Evolutionary conservation across 2,113 vertebrate genomes (phyloP), one percentile per base, ranked within the genome.

Genomic region (Illadopsis cleaveri): DNA sequence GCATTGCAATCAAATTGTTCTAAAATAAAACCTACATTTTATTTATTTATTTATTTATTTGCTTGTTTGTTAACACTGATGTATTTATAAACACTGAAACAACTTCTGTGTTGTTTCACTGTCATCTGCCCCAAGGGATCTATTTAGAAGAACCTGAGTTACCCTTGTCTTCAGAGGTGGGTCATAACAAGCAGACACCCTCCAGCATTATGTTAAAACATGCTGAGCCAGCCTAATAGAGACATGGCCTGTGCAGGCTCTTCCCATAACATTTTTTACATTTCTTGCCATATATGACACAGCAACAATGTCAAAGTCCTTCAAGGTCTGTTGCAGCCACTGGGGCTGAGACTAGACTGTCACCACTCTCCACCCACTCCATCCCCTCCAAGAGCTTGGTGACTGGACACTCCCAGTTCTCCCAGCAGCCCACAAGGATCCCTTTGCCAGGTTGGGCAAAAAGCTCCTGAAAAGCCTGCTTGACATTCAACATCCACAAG

Each of bases 401-500:
- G 25, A 10, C 13, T 51, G 11, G 37, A 53, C 14, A 8, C 6
- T 35, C 10, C 40, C 40, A 24, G 15, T 20, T n/a, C 11, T 51
- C 21, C 48, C 44, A 48, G 33, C 6, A 90, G 17, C 15, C 10
- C 10, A 44, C 4, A 54, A 5, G 1, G 0, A 4, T 0, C 4
- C 13, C 4, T 16, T 56, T 60, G 5, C 23, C 35, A 50, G 10
- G 20, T 31, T 54, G 50, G 30, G 44, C 38, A 84, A 53, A 77
- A 58, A 68, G 35, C 4, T 81, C 38, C 28, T 19, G 44, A 86
- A 60, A 64, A 80, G 4, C 33, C 53, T 76, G 28, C 9, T 48
- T 0, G 0, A 18, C 1, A 0, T 40, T 37, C 28, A 77, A 13
- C 25, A 54, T 11, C 17, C 35, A 3, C 62, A 35, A 84, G 57